These are phyloP conservation scores for Solen grandis DNA, from an alignment of 1,140 invertebrate species.

Conservation along the genomic window DNA sequence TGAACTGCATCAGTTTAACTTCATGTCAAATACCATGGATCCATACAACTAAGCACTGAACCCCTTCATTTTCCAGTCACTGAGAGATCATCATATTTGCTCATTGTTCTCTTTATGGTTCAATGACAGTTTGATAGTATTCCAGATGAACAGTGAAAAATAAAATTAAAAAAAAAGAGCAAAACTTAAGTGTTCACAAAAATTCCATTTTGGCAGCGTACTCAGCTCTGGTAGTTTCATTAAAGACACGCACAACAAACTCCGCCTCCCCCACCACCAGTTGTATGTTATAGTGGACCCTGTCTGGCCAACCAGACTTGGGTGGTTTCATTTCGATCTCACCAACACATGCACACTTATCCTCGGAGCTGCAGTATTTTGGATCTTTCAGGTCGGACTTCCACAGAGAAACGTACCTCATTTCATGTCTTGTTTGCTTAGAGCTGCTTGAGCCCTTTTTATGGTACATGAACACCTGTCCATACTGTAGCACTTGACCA, in stretches of 20 bases:
- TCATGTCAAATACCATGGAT: too few species aligned
- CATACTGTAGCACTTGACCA: slow-evolving; percentile 12
- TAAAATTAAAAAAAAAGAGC: too few species aligned
- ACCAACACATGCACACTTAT: background rate
- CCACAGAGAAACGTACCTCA: background rate
- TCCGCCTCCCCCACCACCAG: background rate
- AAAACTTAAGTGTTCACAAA: too few species aligned
- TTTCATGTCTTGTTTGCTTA: background rate
- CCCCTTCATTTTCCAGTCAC: too few species aligned
- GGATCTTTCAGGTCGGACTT: background rate
- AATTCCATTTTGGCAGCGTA: background rate
- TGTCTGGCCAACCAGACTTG: slow-evolving; percentile 9
- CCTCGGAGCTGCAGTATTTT: slow-evolving; percentile 9
- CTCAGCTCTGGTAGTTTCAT: background rate
- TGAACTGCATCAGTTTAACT: too few species aligned
- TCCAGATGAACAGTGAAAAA: too few species aligned
- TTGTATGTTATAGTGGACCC: background rate
- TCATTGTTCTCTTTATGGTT: too few species aligned
- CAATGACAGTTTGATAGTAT: too few species aligned
- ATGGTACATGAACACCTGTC: background rate
- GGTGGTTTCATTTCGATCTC: slow-evolving; percentile 24
- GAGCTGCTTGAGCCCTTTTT: background rate
- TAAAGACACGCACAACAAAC: background rate
- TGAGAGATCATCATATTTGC: too few species aligned
- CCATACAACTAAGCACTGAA: too few species aligned